Percentiles rank a stretch among this genome's conserved stretches.
Conservation (phyloP, 2,888 invertebrate species). For the Philereme transversata region DNA sequence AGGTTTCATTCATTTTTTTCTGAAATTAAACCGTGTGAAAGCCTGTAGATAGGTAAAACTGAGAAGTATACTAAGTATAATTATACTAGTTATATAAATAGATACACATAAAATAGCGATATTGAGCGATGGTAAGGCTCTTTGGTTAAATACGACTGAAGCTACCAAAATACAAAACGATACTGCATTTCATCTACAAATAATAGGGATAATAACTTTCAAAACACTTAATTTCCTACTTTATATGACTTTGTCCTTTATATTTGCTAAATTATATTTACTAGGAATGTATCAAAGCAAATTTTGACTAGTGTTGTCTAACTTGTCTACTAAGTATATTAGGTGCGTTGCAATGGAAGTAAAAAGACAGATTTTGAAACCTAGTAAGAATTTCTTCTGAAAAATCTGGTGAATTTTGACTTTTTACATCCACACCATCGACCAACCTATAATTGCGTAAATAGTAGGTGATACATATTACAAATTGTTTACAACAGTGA, state of each 20-base stretch:
- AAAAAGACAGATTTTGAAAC: conserved; percentile 5
- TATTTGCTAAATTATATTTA: conserved; percentile 20
- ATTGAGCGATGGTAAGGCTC: conserved; percentile 36
- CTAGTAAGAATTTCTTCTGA: neutral
- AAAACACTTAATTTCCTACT: conserved; percentile 35
- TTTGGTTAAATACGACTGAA: conserved; percentile 24
- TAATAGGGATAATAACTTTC: conserved; percentile 28
- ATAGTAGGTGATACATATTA: conserved; percentile 19
- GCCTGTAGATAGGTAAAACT: neutral
- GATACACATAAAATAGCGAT: conserved; percentile 29
- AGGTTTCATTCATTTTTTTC: neutral
- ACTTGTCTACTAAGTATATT: conserved; percentile 6
- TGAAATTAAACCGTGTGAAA: neutral
- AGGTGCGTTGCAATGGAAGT: conserved; percentile 12
- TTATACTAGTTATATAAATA: conserved; percentile 1
- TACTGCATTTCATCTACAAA: conserved; percentile 36
- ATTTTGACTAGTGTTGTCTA: conserved; percentile 32
- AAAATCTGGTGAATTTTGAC: neutral
- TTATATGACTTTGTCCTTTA: conserved; percentile 40
- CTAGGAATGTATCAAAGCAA: conserved; percentile 31
- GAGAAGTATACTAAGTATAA: neutral
- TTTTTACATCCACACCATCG: conserved; percentile 14
- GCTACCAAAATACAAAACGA: conserved; percentile 26
- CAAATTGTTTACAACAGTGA: conserved; percentile 28
- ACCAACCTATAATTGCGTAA: conserved; percentile 4